Evolutionary conservation across 2,113 vertebrate genomes (phyloP), one percentile per base, ranked within the genome.

Genomic region (Rhabdomys dilectus): DNA sequence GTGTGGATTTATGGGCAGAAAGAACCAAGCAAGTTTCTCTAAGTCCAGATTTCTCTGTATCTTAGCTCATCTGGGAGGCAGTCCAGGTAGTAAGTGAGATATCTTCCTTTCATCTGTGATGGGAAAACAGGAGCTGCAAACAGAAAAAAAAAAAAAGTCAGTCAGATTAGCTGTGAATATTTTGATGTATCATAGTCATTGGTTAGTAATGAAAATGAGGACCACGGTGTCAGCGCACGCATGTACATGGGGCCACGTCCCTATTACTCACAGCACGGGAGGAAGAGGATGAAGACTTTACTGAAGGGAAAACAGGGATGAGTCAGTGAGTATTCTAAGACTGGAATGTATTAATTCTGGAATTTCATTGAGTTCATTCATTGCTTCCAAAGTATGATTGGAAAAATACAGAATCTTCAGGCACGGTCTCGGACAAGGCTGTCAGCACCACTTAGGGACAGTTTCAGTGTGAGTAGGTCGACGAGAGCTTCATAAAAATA

Each of bases 381-480:
- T 94, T 95, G 82, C 78, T 97, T 95, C 96, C 92, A 93, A 97
- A 89, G 96, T n/a, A 91, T 97, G 97, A 98, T 96, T 97, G 97
- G 97, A 97, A 97, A 95, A 97, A 94, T 76, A 56, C 12, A 68
- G 51, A 39, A 45, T 89, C 96, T 88, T 81, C 93, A 94, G 90
- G 77, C n/a, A 42, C 5, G 96, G 0, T 92, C 95, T 97, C 58
- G 64, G 58, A 93, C 90, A 48, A 85, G 62, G 84, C 51, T 87
- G 96, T 97, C 94, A 98, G 58, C 51, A 75, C 11, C 72, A 76
- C 72, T 96, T 84, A 92, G 73, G 81, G 80, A 96, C 48, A 88
- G 95, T 90, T 94, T 96, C 24, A 5, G 72, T 0, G 0, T 86
- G 93, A 94, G 94, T 70, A 88, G 56, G 51, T 9, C 96, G 90